Evolutionary conservation across 2,113 vertebrate genomes (phyloP), one percentile per base, ranked within the genome.

Genomic region (Hymenochirus boettgeri): DNA sequence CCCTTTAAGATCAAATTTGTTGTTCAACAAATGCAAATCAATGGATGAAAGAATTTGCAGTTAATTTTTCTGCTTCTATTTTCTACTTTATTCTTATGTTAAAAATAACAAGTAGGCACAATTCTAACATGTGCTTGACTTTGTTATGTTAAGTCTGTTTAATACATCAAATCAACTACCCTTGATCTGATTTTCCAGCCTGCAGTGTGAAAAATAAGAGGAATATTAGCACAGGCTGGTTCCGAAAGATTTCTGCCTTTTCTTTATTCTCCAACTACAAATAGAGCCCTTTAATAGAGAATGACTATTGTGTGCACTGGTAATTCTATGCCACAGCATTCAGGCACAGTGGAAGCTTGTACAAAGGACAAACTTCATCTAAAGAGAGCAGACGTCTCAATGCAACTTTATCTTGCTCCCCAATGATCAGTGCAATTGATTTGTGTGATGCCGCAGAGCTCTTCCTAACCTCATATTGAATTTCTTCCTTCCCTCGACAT

Each of bases 271-370:
- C 8, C 13, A 11, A 22, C 18, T 29, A 54, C 52, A 31, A 54
- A 54, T 18, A 29, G 17, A 31, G 52, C 15, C 24, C 26, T 54
- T n/a, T 7, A 29, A 5, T 31, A 13, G 15, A 4, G 25, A 18
- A n/a, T 7, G 8, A n/a, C 52, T 11, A 54, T 54, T 54, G 52
- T 54, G 52, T 18, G 52, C 52, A 18, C 52, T 15, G 18, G 27
- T 54, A 54, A 54, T 54, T 54, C 25, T n/a, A 54, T 21, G 5
- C n/a, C 18, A 18, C 5, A 5, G n/a, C n/a, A 21, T 47, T 21
- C 46, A 48, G 8, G 21, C 46, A 12, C 46, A 21, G 21, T 9
- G 19, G 46, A 48, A 11, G 11, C 46, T 22, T 8, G 1, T 5
- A 48, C 46, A 48, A 48, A 48, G 46, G 46, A 23, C 46, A 48